Evolutionary conservation across 1,140 invertebrate species (phyloP).

Genomic region (Druon quercuslanigerum): DNA sequence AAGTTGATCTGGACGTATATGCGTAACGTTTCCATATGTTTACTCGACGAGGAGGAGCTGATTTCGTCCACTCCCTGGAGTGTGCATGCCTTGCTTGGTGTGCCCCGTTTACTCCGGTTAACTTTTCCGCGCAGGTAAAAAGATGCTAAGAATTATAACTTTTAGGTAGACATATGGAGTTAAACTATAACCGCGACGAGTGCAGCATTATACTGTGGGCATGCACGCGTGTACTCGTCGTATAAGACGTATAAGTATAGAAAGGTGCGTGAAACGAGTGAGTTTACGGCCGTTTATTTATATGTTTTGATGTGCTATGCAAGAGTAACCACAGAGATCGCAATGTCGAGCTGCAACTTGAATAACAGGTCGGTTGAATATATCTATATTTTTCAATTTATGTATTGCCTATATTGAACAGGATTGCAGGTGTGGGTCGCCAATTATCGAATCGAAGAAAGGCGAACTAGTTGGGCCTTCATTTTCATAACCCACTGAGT

Average conservation of each 20-base stretch:
- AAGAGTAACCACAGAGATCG: slow-evolving; percentile 59
- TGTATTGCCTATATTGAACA: not conserved
- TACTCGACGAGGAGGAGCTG: slow-evolving; percentile 7
- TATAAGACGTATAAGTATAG: slow-evolving; percentile 32
- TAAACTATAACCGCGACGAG: not conserved
- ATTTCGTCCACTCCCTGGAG: slow-evolving; percentile 1
- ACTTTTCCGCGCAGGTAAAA: not conserved
- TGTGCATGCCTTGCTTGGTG: not conserved
- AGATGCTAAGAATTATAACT: not conserved
- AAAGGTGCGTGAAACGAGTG: slow-evolving; percentile 56
- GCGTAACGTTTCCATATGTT: slow-evolving; percentile 18
- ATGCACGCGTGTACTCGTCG: slow-evolving; percentile 2
- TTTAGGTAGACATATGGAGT: slow-evolving; percentile 9
- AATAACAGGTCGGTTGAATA: slow-evolving; percentile 4
- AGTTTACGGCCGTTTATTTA: slow-evolving; percentile 49
- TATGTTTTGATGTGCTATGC: slow-evolving; percentile 53
- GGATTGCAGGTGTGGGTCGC: not conserved
- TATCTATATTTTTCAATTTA: slow-evolving; percentile 6
- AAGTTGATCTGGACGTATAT: slow-evolving; percentile 3
- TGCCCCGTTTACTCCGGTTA: not conserved
- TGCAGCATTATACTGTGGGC: not conserved
- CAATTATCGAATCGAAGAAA: slow-evolving; percentile 15
- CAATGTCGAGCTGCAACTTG: slow-evolving; percentile 39
- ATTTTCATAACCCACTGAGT: not conserved
- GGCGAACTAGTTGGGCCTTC: not conserved